A percentile compares a stretch with the other conserved stretches of the same genome.
These are phyloP conservation scores for Drosophila navojoa DNA, from an alignment of 1,140 invertebrate genomes.

Conservation along the genomic window DNA sequence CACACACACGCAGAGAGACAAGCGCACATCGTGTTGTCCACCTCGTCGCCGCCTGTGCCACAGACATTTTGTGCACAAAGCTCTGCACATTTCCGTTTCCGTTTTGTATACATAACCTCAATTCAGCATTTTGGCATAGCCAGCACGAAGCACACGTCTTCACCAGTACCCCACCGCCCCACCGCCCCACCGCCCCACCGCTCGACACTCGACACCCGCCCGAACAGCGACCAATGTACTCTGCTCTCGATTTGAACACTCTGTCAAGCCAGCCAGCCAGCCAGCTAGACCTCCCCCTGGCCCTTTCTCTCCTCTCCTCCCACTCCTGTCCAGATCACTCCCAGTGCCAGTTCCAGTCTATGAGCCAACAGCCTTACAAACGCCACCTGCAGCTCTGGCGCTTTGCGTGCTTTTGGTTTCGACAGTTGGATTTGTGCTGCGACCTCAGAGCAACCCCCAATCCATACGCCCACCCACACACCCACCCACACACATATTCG, in stretches of 20 bases:
- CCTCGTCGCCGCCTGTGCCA: slow-evolving; percentile 12
- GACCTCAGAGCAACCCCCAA: slow-evolving; percentile 70
- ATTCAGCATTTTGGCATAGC: slow-evolving; percentile 75
- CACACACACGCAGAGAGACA: neutral
- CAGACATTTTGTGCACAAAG: slow-evolving; percentile 76
- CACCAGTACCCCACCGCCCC: neutral
- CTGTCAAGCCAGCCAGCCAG: slow-evolving; percentile 19
- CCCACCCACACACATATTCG: neutral
- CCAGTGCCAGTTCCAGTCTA: neutral
- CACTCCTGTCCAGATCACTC: neutral
- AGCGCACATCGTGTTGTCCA: slow-evolving; percentile 6
- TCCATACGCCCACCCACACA: slow-evolving; percentile 11
- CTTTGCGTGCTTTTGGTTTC: slow-evolving; percentile 80
- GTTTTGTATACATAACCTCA: slow-evolving; percentile 81
- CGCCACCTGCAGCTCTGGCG: slow-evolving; percentile 71
- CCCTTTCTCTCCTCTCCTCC: neutral
- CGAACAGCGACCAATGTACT: neutral
- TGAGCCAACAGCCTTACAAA: slow-evolving; percentile 48
- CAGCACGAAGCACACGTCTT: slow-evolving; percentile 39
- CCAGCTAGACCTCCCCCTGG: too few relatives aligned
- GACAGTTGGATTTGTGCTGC: slow-evolving; percentile 77
- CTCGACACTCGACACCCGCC: too few relatives aligned
- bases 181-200: too few relatives aligned
- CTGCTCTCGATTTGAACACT: slow-evolving; percentile 36
- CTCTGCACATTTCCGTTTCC: slow-evolving; percentile 79